These are phyloP conservation scores for Syrphus vitripennis DNA, from an alignment of 2,888 invertebrate genomes.

Conservation along the genomic window DNA sequence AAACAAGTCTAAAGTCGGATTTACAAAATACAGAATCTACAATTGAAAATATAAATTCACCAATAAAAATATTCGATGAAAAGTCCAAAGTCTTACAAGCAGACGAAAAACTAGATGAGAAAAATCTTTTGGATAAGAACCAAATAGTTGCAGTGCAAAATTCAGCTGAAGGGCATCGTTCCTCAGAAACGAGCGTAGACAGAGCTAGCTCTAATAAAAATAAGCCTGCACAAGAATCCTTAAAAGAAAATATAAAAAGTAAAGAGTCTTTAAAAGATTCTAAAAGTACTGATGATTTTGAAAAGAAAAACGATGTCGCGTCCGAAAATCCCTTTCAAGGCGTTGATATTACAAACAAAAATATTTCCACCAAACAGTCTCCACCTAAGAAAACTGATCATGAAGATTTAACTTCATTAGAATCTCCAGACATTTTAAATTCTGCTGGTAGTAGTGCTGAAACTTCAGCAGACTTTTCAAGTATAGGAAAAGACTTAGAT, in stretches of 20 bases:
- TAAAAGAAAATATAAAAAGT: neutral
- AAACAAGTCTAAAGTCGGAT: neutral
- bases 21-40: neutral
- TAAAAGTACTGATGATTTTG: neutral
- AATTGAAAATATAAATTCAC: neutral
- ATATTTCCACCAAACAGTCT: neutral
- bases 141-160: neutral
- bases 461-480: constrained; percentile 64
- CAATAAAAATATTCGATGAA: neutral
- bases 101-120: neutral
- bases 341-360: neutral
- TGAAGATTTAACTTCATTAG: neutral
- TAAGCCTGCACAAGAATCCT: neutral
- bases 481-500: constrained; percentile 49
- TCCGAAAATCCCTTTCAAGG: neutral
- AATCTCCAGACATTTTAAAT: neutral
- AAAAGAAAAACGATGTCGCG: neutral
- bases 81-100: neutral
- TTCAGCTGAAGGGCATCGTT: neutral
- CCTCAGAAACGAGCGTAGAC: neutral
- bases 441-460: constrained; percentile 40
- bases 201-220: neutral
- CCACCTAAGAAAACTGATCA: neutral
- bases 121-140: neutral
- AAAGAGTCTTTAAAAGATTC: too few relatives aligned